Percentiles rank a stretch among this genome's conserved stretches.
phyloP scores from a whole-genome alignment of 1,140 invertebrate genomes.

The Drosophila aff. region DNA sequence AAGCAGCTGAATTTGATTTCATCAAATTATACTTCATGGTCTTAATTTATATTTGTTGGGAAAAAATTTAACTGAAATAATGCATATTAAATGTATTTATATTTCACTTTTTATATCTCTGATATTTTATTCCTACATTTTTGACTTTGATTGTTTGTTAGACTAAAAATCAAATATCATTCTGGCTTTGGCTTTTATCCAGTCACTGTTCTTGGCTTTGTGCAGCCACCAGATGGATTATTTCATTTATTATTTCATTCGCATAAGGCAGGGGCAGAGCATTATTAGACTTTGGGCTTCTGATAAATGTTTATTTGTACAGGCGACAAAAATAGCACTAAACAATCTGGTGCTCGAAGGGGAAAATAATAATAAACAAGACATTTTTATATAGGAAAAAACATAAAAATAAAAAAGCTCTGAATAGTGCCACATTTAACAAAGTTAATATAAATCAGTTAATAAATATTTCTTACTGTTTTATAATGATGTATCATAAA shows the following conservation, averaged over 20 bases:
- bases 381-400: no score
- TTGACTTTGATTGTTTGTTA: background rate
- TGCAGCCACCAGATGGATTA: constrained; percentile 24
- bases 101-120: background rate
- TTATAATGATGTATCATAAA: no score
- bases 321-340: constrained; percentile 26
- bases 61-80: background rate
- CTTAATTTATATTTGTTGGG: background rate
- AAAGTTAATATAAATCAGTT: background rate
- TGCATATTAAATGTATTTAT: background rate
- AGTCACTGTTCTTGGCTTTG: constrained; percentile 20
- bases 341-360: background rate
- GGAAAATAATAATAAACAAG: background rate
- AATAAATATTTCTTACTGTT: background rate
- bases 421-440: no score
- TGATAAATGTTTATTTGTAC: constrained; percentile 7
- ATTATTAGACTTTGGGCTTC: background rate
- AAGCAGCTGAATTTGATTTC: background rate
- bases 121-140: background rate
- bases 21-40: background rate
- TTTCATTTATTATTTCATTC: constrained; percentile 31
- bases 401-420: background rate
- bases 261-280: constrained; percentile 4
- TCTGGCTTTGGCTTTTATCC: constrained; percentile 5
- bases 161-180: constrained; percentile 6